Base-by-base conservation (phyloP, 1,140 invertebrate genomes). In the Apis laboriosa region DNA sequence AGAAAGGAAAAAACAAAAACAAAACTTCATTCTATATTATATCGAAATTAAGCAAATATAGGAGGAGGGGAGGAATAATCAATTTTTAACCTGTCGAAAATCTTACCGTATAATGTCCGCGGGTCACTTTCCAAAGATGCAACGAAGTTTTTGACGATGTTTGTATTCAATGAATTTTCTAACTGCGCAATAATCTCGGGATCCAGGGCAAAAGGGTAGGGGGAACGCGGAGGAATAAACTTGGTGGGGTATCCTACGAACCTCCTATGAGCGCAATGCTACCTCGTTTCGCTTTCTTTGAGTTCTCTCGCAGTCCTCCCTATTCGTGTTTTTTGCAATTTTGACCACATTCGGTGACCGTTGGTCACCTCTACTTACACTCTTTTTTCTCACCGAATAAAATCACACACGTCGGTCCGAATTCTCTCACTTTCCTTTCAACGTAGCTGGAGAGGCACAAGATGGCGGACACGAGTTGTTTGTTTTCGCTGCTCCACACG, bases 301-400 rank as follows among this genome's bases (percentile, higher is more conserved):
- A 82, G 80, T 89, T 89, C 86, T 90, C 75, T 85, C 85, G 84
- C 83, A 78, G 85, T 90, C 87, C 90, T 91, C 81, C 86, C 86
- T 86, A 80, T 80, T 71, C 84, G 67, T 71, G 67, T 84, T 70
- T 71, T 88, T 72, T 60, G 85, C 84, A 77, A 83, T 87, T 87
- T 89, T 85, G 83, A 84, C 88, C 87, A 92, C 92, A 92, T 93
- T 89, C 92, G 91, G 88, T 90, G 91, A 92, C 90, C 90, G 88
- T 90, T 66, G 86, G 90, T 80, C 90, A 92, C 89, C 78, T 72
- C 51, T 24, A 53, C 49, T 75, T 28, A 12, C 15, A 70, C 43
- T 77, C 66, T 83, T 79, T 79, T 19, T 60, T 68, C 21, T 73
- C 71, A 34, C 84, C 24, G 11, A 75, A 70, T 53, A 64, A 77